A percentile compares a stretch with the other conserved stretches of the same genome.
phyloP scores from a whole-genome alignment of 2,888 invertebrate species.

The Ochropacha duplaris region DNA sequence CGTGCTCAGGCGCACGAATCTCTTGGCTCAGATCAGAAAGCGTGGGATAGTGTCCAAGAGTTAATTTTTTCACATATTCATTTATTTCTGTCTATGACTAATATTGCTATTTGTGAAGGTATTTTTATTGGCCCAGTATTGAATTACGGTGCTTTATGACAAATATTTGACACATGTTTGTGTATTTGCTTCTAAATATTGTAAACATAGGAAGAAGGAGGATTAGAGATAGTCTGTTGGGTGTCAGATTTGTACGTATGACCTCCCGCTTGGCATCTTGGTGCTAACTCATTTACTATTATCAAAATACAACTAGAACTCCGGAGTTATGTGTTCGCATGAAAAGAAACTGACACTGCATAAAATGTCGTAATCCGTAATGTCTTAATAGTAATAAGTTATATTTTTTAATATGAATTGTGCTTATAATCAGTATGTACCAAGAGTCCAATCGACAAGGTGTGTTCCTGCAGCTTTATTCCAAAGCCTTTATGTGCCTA shows the following conservation, averaged over 20 bases:
- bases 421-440: too few species aligned
- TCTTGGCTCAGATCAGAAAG: slow-evolving; percentile 50
- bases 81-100: slow-evolving; percentile 71
- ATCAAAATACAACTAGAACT: too few species aligned
- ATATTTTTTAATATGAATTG: too few species aligned
- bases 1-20: slow-evolving; percentile 20
- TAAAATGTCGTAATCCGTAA: too few species aligned
- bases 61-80: slow-evolving; percentile 53
- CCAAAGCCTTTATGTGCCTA: too few species aligned
- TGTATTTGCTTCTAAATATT: slow-evolving; percentile 7
- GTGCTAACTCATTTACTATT: not conserved
- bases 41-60: slow-evolving; percentile 54
- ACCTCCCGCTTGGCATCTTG: not conserved
- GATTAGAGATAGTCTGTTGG: slow-evolving; percentile 3
- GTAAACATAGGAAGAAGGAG: not conserved
- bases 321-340: too few species aligned
- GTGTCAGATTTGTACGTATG: not conserved
- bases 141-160: slow-evolving; percentile 55
- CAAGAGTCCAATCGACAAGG: too few species aligned
- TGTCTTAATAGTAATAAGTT: too few species aligned
- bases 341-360: too few species aligned
- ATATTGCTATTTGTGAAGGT: slow-evolving; percentile 58
- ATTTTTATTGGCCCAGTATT: slow-evolving; percentile 67
- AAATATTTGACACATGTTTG: slow-evolving; percentile 45
- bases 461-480: too few species aligned